Conservation (phyloP, 1,140 invertebrate species). For the Arion vulgaris region DNA sequence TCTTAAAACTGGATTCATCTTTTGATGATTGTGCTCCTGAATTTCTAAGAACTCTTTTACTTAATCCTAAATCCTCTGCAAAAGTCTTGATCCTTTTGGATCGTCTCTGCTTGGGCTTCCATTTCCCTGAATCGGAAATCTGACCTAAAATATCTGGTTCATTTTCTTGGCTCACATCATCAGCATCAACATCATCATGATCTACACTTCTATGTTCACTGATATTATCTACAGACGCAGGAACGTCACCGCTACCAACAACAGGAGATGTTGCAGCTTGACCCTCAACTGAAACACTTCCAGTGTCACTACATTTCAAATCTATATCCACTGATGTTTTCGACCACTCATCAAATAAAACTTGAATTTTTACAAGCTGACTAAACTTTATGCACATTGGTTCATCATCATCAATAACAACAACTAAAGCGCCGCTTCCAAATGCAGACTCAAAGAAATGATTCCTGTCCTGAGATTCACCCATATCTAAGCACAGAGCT, state of each 20-base stretch:
- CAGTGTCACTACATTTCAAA: not conserved
- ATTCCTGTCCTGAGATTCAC: not conserved
- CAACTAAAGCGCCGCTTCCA: not conserved
- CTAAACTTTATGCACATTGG: slow-evolving; percentile 23
- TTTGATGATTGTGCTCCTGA: not conserved
- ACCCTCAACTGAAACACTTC: not conserved
- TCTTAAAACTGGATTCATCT: not conserved
- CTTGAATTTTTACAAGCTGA: not conserved
- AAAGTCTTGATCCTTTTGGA: not conserved
- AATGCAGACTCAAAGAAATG: slow-evolving; percentile 5
- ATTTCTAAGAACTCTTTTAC: not conserved
- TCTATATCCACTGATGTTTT: not conserved
- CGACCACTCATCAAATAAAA: not conserved
- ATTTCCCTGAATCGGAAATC: not conserved
- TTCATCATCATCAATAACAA: slow-evolving; percentile 10
- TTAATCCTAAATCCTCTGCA: not conserved
- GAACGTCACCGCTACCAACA: not conserved
- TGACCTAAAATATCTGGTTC: not conserved
- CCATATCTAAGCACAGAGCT: not conserved
- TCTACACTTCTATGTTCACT: not conserved
- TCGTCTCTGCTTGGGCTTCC: not conserved
- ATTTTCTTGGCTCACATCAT: not conserved
- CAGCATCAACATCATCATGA: not conserved
- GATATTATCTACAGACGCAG: not conserved
- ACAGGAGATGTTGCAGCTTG: not conserved